Conservation (phyloP, 2,797 vertebrate genomes). For the Malurus leucopterus region DNA sequence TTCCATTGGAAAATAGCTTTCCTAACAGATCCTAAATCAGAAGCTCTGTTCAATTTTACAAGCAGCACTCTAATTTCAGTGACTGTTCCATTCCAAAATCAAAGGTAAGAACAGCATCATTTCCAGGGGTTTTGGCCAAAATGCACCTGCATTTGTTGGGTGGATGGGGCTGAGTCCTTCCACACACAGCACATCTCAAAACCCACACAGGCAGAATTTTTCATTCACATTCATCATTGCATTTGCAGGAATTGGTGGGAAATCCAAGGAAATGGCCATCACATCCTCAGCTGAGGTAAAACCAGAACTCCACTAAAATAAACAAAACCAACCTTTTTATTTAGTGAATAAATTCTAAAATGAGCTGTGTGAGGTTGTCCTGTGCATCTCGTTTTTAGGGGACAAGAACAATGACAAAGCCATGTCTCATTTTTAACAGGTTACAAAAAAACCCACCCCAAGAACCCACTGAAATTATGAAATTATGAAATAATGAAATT, state of each 20-base stretch:
- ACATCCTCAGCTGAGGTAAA: neutral
- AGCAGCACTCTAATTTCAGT: neutral
- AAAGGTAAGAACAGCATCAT: neutral
- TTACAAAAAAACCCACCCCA: neutral
- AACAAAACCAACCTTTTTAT: neutral
- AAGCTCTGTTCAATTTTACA: neutral
- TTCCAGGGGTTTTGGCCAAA: neutral
- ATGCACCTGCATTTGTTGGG: neutral
- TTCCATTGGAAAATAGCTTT: neutral
- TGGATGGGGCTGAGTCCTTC: neutral
- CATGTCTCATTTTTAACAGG: neutral
- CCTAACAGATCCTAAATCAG: neutral
- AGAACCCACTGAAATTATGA: neutral
- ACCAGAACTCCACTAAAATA: neutral
- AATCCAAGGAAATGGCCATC: neutral
- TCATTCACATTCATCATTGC: neutral
- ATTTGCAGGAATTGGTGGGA: neutral
- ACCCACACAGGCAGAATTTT: neutral
- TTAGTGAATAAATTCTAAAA: neutral
- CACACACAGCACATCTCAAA: neutral
- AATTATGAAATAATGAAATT: neutral
- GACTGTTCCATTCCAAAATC: neutral
- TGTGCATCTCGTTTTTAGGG: neutral
- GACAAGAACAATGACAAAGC: neutral
- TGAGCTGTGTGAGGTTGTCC: neutral